Conservation (phyloP, 2,113 vertebrate genomes). For the Chaetops frenatus region DNA sequence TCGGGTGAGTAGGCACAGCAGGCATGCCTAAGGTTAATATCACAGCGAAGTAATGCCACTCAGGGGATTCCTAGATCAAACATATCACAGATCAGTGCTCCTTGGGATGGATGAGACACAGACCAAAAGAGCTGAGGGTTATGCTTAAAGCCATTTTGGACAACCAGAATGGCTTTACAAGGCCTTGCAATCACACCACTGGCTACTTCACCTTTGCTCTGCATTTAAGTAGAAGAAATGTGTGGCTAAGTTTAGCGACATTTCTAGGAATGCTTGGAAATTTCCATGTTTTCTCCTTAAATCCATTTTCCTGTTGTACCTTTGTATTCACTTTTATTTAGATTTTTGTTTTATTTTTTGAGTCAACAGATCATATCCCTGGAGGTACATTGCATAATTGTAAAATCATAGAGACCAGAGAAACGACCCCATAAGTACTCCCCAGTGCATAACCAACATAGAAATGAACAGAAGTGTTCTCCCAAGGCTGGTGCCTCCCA, state of each 20-base stretch:
- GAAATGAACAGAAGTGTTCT: conserved; percentile 6
- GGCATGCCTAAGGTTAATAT: not conserved
- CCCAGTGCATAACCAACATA: not conserved
- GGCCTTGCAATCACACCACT: not conserved
- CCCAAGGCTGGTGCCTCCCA: not conserved
- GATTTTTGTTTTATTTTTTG: not conserved
- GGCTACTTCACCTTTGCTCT: not conserved
- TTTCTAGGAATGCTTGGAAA: not conserved
- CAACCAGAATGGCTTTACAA: not conserved
- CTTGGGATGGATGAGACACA: not conserved
- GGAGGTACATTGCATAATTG: not conserved
- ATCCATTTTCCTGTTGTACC: not conserved
- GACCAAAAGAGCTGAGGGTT: not conserved
- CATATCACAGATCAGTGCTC: not conserved
- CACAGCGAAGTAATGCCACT: not conserved
- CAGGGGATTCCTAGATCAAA: not conserved
- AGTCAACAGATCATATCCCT: not conserved
- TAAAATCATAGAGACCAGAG: conserved; percentile 39
- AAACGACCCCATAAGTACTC: not conserved
- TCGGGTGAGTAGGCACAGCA: not conserved
- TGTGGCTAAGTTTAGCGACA: not conserved
- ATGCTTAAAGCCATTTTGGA: not conserved
- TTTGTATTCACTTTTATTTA: not conserved
- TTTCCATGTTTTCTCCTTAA: not conserved
- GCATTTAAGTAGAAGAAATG: not conserved